Conservation (phyloP, 2,797 vertebrate species). For the Clarias pachynema region DNA sequence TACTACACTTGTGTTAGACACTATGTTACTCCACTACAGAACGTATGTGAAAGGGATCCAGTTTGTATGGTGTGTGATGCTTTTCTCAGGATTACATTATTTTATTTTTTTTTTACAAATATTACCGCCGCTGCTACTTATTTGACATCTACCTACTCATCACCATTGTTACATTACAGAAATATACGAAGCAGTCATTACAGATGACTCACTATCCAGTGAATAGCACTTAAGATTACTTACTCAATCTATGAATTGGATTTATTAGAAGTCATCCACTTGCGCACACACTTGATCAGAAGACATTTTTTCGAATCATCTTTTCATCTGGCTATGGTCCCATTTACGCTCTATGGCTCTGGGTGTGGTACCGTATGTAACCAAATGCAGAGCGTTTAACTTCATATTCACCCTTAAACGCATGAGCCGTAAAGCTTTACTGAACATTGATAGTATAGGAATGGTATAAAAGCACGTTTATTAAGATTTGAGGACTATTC, state of each 20-base stretch:
- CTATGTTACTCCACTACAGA: background rate
- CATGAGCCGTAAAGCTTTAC: background rate
- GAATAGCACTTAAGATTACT: slow-evolving; percentile 1
- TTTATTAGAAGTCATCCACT: background rate
- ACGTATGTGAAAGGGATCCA: background rate
- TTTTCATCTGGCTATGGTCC: slow-evolving; percentile 33
- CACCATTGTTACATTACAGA: background rate
- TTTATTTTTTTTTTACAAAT: slow-evolving; percentile 9
- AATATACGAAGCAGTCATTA: background rate
- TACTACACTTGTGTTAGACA: background rate
- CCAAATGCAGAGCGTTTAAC: slow-evolving; percentile 46
- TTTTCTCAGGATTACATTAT: background rate
- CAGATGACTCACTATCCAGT: slow-evolving; percentile 41
- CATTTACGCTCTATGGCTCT: slow-evolving; percentile 40
- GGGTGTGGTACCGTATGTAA: slow-evolving; percentile 53
- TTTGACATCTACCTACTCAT: background rate
- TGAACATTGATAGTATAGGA: background rate
- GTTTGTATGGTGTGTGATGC: background rate
- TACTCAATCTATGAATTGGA: background rate
- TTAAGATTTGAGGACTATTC: background rate
- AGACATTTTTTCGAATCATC: slow-evolving; percentile 2
- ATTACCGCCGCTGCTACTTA: background rate
- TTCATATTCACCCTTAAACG: slow-evolving; percentile 33
- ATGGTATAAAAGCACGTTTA: background rate
- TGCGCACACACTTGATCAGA: background rate